Conservation (phyloP, 2,888 invertebrate species). For the Luperina testacea region DNA sequence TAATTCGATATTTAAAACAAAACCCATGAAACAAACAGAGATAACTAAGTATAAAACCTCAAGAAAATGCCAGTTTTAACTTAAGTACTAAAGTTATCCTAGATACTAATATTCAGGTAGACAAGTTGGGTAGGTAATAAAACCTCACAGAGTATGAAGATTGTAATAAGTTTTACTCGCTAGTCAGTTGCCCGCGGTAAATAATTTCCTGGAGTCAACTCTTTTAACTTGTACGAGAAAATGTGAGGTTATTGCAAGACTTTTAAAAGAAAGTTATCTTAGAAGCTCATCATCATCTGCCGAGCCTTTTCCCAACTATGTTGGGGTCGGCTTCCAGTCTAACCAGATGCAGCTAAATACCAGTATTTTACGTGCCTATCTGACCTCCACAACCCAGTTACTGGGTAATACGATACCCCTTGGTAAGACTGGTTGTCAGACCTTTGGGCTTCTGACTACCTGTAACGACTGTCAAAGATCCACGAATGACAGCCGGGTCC, state of each 20-base stretch:
- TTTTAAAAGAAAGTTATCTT: constrained; percentile 24
- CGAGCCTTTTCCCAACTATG: no score
- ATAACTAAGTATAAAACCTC: not conserved
- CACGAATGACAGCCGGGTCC: no score
- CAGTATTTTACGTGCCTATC: no score
- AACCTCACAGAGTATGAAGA: constrained; percentile 46
- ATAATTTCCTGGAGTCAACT: constrained; percentile 45
- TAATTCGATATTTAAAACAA: not conserved
- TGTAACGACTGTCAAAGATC: no score
- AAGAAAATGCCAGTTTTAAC: constrained; percentile 6
- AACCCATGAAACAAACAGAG: not conserved
- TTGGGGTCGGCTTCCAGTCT: no score
- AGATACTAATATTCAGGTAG: constrained; percentile 32
- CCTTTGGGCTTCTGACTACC: no score
- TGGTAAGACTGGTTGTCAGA: no score
- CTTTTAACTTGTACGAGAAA: constrained; percentile 47
- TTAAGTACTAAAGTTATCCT: constrained; percentile 28
- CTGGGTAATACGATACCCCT: no score
- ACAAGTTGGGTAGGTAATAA: constrained; percentile 47
- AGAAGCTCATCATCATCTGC: not conserved
- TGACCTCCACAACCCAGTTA: no score
- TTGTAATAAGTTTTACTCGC: constrained; percentile 48
- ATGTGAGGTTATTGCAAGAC: constrained; percentile 20
- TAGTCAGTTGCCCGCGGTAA: constrained; percentile 50
- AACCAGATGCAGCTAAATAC: no score